Evolutionary conservation across 2,888 invertebrate genomes (phyloP).

Genomic region (Julus scanicus): DNA sequence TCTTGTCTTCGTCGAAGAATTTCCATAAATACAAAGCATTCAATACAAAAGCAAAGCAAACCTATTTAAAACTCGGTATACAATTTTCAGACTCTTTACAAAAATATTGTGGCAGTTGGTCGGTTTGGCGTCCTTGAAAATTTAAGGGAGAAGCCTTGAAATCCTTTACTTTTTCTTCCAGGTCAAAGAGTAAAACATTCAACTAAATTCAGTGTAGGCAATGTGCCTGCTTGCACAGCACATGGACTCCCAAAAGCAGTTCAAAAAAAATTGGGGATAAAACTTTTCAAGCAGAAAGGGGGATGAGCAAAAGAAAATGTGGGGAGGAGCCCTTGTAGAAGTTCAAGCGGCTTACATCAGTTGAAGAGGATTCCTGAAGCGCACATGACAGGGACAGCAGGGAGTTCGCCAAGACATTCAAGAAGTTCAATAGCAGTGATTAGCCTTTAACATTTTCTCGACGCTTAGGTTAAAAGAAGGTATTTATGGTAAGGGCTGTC

Average conservation of each 20-base stretch:
- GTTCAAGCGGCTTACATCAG: conserved; percentile 43
- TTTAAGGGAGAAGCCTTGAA: too few relatives aligned
- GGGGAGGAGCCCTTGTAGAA: neutral
- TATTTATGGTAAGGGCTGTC: conserved; percentile 39
- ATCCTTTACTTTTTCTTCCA: too few relatives aligned
- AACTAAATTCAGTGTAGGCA: neutral
- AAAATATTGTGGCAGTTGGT: too few relatives aligned
- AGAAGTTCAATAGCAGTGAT: conserved; percentile 41
- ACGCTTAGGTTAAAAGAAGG: conserved; percentile 39
- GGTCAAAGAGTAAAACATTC: too few relatives aligned
- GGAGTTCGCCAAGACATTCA: conserved; percentile 37
- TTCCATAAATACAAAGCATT: too few relatives aligned
- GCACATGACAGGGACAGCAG: conserved; percentile 9
- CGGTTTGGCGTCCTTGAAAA: too few relatives aligned
- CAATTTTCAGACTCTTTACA: too few relatives aligned
- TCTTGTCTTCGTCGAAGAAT: too few relatives aligned
- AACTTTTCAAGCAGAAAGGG: neutral
- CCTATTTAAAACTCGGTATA: too few relatives aligned
- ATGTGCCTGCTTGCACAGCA: neutral
- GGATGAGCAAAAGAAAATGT: neutral
- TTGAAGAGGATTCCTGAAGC: conserved; percentile 43
- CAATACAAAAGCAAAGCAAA: too few relatives aligned
- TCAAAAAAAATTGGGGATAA: neutral
- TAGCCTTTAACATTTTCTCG: conserved; percentile 43
- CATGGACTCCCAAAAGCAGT: neutral